Conservation (phyloP, 1,140 invertebrate genomes). For the Caenorhabditis brenneri region DNA sequence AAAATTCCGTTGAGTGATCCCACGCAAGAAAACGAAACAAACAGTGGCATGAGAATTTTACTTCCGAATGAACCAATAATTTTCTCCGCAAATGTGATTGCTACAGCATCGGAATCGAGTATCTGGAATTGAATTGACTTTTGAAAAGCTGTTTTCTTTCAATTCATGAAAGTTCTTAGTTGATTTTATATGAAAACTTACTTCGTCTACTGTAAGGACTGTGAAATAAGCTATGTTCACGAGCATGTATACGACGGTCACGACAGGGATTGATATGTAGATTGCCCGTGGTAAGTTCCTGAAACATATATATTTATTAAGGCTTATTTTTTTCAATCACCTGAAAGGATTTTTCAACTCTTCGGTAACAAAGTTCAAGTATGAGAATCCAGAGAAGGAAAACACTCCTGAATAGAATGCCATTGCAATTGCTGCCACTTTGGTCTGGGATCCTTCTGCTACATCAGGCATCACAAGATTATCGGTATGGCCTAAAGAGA, state of each 20-base stretch:
- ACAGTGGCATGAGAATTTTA: slow-evolving; percentile 63
- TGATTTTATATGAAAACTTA: slow-evolving; percentile 72
- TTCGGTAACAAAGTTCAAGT: slow-evolving; percentile 75
- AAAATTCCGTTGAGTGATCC: slow-evolving; percentile 65
- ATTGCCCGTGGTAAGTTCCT: slow-evolving; percentile 88
- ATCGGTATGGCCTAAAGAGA: slow-evolving; percentile 77
- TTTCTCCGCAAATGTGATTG: slow-evolving; percentile 75
- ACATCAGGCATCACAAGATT: slow-evolving; percentile 79
- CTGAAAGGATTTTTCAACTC: slow-evolving; percentile 81
- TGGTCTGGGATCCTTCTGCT: slow-evolving; percentile 85
- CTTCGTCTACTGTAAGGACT: slow-evolving; percentile 81
- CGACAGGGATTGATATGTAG: slow-evolving; percentile 86
- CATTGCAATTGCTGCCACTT: slow-evolving; percentile 86
- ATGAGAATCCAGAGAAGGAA: background rate
- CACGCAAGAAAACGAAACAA: slow-evolving; percentile 66
- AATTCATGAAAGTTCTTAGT: too few species aligned
- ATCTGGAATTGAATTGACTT: slow-evolving; percentile 10
- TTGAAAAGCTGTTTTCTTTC: too few species aligned
- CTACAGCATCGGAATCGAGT: slow-evolving; percentile 84
- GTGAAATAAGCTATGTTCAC: slow-evolving; percentile 89
- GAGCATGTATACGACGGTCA: slow-evolving; percentile 85
- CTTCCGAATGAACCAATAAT: background rate
- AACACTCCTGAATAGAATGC: slow-evolving; percentile 90
- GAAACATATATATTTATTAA: slow-evolving; percentile 62
- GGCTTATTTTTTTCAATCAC: background rate